Conservation (phyloP, 2,888 invertebrate genomes). For the Heliconius sara region DNA sequence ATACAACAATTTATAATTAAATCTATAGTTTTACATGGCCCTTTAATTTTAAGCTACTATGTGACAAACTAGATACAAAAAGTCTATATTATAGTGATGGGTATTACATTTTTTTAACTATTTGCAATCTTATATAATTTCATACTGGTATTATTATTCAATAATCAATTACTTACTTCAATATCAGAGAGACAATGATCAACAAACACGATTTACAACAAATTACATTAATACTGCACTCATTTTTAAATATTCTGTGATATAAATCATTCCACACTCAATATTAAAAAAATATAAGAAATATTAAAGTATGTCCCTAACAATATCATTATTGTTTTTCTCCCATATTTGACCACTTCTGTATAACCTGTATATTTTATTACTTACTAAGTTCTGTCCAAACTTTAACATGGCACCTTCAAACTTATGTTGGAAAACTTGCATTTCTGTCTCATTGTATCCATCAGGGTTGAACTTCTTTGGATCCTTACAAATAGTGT, state of each 20-base stretch:
- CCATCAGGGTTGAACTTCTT: constrained; percentile 66
- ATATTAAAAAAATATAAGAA: constrained; percentile 15
- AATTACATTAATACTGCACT: constrained; percentile 39
- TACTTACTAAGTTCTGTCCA: constrained; percentile 73
- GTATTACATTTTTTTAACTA: background rate
- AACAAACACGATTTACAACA: constrained; percentile 20
- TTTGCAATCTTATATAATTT: background rate
- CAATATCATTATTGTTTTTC: constrained; percentile 65
- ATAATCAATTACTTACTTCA: background rate
- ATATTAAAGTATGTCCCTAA: constrained; percentile 67
- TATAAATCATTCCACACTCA: constrained; percentile 30
- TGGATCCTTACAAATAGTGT: constrained; percentile 76
- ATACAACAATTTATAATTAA: constrained; percentile 4
- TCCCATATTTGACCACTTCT: constrained; percentile 80
- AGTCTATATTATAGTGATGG: background rate
- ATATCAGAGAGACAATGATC: background rate
- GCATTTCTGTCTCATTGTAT: constrained; percentile 77
- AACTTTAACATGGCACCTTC: constrained; percentile 82
- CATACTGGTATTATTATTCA: background rate
- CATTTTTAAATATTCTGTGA: constrained; percentile 28
- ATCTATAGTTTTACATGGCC: background rate
- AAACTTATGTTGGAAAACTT: constrained; percentile 77
- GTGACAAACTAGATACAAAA: constrained; percentile 7
- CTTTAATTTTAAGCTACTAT: background rate
- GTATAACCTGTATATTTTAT: constrained; percentile 78